Conservation (phyloP, 1,140 invertebrate genomes). For the Sinonovacula constricta region DNA sequence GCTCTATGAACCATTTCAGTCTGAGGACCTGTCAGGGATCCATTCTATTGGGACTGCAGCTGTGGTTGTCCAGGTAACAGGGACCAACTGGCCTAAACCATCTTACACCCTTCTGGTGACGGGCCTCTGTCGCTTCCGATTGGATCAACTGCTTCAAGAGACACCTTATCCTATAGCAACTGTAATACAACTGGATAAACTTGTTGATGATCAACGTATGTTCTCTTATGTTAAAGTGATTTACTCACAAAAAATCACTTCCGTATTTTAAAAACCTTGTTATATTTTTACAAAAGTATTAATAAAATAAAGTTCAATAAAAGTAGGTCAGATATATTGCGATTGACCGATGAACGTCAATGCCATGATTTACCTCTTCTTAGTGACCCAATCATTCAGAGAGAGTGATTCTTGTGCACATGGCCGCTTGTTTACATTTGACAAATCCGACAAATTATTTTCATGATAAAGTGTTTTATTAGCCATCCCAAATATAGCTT, state of each 20-base stretch:
- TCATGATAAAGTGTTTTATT: no score
- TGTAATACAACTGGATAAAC: conserved; percentile 80
- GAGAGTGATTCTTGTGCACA: no score
- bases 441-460: no score
- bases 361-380: no score
- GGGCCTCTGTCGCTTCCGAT: conserved; percentile 80
- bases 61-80: conserved; percentile 81
- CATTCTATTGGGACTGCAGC: conserved; percentile 81
- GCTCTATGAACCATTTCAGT: conserved; percentile 61
- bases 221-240: no score
- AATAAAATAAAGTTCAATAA: no score
- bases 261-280: background rate
- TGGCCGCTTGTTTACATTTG: no score
- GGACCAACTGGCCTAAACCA: conserved; percentile 81
- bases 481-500: no score
- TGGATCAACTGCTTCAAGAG: conserved; percentile 79
- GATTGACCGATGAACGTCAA: no score
- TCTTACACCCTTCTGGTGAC: conserved; percentile 81
- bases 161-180: conserved; percentile 80
- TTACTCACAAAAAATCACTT: background rate
- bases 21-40: conserved; percentile 70
- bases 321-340: no score
- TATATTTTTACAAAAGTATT: background rate
- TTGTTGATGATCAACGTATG: conserved; percentile 66
- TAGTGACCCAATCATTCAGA: no score